Conservation (phyloP, 64 coral and sea anemone genomes). For the Stylophora pistillata region DNA sequence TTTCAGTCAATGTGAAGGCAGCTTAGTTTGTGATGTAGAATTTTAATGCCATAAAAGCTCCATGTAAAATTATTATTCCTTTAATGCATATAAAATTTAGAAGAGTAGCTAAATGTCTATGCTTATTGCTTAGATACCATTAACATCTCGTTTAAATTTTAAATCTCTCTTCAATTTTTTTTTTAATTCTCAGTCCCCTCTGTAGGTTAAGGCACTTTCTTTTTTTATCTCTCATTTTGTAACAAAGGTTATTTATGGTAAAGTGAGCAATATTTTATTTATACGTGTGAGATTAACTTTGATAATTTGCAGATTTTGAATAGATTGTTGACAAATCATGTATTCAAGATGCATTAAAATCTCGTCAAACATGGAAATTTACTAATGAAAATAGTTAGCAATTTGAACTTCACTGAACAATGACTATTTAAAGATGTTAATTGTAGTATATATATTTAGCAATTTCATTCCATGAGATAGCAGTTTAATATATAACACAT, state of each 20-base stretch:
- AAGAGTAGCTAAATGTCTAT: too few relatives aligned
- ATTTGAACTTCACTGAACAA: background rate
- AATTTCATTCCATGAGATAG: background rate
- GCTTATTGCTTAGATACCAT: too few relatives aligned
- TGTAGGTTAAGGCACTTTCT: background rate
- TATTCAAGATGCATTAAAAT: background rate
- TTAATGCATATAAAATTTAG: background rate
- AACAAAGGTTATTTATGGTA: constrained; percentile 41
- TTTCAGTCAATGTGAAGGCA: too few relatives aligned
- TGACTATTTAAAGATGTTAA: constrained; percentile 6
- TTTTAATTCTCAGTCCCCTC: background rate
- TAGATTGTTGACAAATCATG: background rate
- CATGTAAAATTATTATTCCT: background rate
- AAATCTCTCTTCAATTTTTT: background rate
- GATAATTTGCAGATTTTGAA: background rate
- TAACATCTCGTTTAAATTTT: background rate
- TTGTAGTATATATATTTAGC: background rate
- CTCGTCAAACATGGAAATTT: background rate
- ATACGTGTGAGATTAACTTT: background rate
- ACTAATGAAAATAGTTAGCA: background rate
- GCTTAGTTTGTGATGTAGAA: too few relatives aligned
- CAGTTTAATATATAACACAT: background rate
- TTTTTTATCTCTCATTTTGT: background rate
- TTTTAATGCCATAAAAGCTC: too few relatives aligned
- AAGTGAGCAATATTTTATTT: constrained; percentile 5